Conservation (phyloP, 2,888 invertebrate species). For the Leptothorax acervorum region DNA sequence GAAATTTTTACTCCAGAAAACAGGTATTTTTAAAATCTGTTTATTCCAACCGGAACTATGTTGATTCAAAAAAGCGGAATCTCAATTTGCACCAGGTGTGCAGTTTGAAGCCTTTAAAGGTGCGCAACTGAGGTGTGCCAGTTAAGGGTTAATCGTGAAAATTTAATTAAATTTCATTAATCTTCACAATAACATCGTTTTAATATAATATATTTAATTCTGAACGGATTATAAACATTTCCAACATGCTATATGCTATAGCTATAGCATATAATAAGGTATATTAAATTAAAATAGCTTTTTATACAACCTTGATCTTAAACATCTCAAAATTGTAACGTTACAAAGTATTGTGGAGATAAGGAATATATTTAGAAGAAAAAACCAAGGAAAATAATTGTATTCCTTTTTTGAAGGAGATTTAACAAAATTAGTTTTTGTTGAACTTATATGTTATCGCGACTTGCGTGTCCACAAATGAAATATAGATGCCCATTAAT, state of each 20-base stretch:
- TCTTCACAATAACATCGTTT: not conserved
- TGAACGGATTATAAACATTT: not conserved
- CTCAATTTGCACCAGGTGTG: too few species aligned
- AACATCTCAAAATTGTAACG: not conserved
- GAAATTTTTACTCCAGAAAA: too few species aligned
- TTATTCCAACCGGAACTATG: too few species aligned
- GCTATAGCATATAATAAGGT: not conserved
- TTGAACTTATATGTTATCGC: not conserved
- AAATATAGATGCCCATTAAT: not conserved
- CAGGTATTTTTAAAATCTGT: too few species aligned
- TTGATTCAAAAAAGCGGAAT: too few species aligned
- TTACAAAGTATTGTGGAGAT: not conserved
- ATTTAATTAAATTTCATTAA: not conserved
- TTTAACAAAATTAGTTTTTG: not conserved
- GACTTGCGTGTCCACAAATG: not conserved
- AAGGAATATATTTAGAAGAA: not conserved
- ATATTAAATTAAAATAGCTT: too few species aligned
- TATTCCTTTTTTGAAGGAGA: not conserved
- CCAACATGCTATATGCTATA: not conserved
- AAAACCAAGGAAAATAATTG: not conserved
- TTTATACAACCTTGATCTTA: too few species aligned
- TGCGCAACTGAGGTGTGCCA: too few species aligned
- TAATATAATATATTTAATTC: not conserved
- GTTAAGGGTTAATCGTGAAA: too few species aligned
- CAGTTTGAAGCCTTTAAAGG: too few species aligned